phyloP scores from a whole-genome alignment of 2,888 invertebrate species.

The Drosophila colorata region DNA sequence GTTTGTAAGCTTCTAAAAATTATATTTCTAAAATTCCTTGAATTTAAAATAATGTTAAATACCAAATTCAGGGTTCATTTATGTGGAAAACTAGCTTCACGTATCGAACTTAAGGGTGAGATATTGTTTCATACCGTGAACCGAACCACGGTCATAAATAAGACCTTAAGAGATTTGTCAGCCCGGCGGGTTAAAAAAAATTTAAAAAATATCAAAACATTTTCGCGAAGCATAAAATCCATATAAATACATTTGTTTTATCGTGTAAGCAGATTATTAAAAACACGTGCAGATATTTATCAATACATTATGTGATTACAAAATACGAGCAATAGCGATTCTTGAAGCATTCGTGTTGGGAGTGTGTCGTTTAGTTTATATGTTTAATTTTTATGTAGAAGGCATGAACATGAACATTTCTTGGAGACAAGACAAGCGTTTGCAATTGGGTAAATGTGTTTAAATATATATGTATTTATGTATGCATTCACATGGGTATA shows the following conservation, averaged over 20 bases:
- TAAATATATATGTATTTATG: not conserved
- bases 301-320: not conserved
- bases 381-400: constrained; percentile 18
- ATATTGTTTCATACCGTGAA: no score
- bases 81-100: no score
- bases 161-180: no score
- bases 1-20: no score
- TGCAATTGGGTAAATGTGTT: constrained; percentile 10
- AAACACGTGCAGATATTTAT: not conserved
- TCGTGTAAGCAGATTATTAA: not conserved
- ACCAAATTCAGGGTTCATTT: no score
- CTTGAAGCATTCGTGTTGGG: constrained; percentile 40
- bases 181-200: no score
- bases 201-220: no score
- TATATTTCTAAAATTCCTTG: no score
- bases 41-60: no score
- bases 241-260: not conserved
- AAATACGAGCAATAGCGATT: not conserved
- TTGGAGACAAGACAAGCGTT: constrained; percentile 23
- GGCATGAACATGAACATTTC: constrained; percentile 31
- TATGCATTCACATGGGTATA: constrained; percentile 21
- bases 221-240: no score
- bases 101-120: no score
- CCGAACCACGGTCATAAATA: no score
- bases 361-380: constrained; percentile 25